phyloP scores from a whole-genome alignment of 2,888 invertebrate genomes.

The Philhelius pedissequus region DNA sequence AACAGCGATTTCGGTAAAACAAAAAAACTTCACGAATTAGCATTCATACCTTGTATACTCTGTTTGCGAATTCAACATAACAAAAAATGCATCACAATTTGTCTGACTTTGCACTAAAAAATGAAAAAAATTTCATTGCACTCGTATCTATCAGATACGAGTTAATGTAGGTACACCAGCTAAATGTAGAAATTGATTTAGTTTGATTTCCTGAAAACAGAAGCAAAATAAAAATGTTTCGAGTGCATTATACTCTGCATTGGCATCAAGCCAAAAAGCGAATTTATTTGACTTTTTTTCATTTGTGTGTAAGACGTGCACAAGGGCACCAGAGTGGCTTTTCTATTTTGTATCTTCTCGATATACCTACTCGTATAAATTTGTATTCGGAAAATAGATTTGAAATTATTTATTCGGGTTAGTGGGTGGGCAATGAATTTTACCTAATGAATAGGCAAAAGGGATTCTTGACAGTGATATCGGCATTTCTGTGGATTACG shows the following conservation, averaged over 20 bases:
- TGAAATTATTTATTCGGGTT: conserved; percentile 52
- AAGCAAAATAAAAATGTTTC: neutral
- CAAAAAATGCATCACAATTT: conserved; percentile 16
- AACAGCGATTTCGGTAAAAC: too few relatives aligned
- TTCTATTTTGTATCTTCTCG: neutral
- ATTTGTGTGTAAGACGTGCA: conserved; percentile 14
- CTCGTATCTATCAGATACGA: too few relatives aligned
- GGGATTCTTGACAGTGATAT: neutral
- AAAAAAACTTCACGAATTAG: too few relatives aligned
- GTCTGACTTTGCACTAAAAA: neutral
- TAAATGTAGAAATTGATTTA: conserved; percentile 14
- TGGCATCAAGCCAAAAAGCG: conserved; percentile 48
- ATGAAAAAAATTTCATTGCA: neutral
- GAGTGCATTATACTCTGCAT: conserved; percentile 46
- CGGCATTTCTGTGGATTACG: neutral
- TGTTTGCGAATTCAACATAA: neutral
- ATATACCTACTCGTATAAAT: too few relatives aligned
- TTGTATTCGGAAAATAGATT: conserved; percentile 41
- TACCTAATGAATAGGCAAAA: neutral
- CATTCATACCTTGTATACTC: neutral
- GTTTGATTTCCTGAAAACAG: neutral
- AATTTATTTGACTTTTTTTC: conserved; percentile 30
- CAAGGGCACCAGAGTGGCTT: conserved; percentile 41
- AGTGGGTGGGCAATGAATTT: conserved; percentile 42
- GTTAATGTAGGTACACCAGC: too few relatives aligned